Base-by-base conservation (phyloP, 2,888 invertebrate genomes). In the Eristalis pertinax region DNA sequence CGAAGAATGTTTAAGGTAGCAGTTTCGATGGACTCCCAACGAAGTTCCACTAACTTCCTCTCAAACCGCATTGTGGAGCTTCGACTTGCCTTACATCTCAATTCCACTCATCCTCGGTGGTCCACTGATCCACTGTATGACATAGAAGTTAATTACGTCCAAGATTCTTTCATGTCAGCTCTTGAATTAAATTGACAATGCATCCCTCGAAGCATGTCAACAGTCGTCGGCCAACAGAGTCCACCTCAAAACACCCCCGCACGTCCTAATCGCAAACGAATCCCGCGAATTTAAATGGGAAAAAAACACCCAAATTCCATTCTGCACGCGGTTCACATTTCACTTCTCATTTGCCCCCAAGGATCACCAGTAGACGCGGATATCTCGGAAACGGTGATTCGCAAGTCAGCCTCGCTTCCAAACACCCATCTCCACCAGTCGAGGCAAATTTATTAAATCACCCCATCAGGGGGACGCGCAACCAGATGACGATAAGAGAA, bases 371-470 rank as follows among this genome's bases (percentile, higher is more conserved):
- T 15, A 1, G 26, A 26, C 24, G 15, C 60, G 60, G 13, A 15
- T 26, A 13, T 26, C 60, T 26, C 60, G 2, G 13, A 60, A 60
- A 13, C 24, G 26, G 26, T 5, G 60, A 60, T 60, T 29, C 60
- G 13, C 26, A 60, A 60, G 60, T 13, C 60, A 60, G 60, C 60
- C 24, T 29, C 15, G 26, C 26, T 26, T 26, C 13, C 5, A 13
- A 60, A 13, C 15, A 4, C 26, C 26, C 13, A 11, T 26, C 60
- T 13, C 13, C 11, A 13, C 8, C 50, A 50, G 50, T 19, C 50
- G 13, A 60, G 60, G 8, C 60, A 60, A 60, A 60, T 60, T 60
- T 60, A 60, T 60, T 60, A 60, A 60, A 60, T 26, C 60, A 8
- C 15, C 60, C 26, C 26, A 26, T 24, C 26, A 50, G 50, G 19